Evolutionary conservation across 1,140 invertebrate species (phyloP), one percentile per base, ranked within the genome.

Genomic region (Plodia interpunctella): DNA sequence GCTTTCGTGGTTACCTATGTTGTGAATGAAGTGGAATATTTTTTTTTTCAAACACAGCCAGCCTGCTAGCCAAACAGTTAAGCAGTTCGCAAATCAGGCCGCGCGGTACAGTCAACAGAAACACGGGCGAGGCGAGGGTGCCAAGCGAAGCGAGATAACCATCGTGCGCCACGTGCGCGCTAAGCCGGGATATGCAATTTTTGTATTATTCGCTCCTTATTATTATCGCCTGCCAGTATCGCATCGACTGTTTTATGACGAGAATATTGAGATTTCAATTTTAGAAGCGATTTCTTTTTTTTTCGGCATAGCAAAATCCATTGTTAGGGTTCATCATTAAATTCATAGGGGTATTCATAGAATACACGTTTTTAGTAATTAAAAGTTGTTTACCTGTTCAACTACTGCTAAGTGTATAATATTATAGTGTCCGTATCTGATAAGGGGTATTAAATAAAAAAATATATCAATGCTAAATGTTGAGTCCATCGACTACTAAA

Each of bases 61-160:
- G 30, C 5, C 38, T 15, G 38, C 38, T 44, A 44, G 38, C 38
- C 38, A 44, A 44, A 44, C 38, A 44, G 38, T 5, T 44, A 44
- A 44, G 38, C 38, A 44, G 38, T 17, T 44, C 38, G 38, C 38
- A 44, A 44, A 44, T 44, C 38, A 44, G 38, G 38, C 38, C 38
- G 30, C 8, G 3, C 38, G 38, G 38, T 44, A 44, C 38, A 44
- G 38, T 44, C 38, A 44, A 44, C 38, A 44, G 15, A 44, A 13
- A 30, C 55, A 54, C 54, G 58, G 53, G 51, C 51, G 51, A 59
- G 38, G 57, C 53, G 55, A 69, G 80, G 76, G 80, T 76, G 75
- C 59, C 66, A 79, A 82, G 59, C 72, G 68, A 74, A 78, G 79
- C 81, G 81, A 66, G 68, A 75, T 81, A 77, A 84, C 76, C 75